Base-by-base conservation (phyloP, 2,797 vertebrate genomes). In the Pangasius larnaudii region DNA sequence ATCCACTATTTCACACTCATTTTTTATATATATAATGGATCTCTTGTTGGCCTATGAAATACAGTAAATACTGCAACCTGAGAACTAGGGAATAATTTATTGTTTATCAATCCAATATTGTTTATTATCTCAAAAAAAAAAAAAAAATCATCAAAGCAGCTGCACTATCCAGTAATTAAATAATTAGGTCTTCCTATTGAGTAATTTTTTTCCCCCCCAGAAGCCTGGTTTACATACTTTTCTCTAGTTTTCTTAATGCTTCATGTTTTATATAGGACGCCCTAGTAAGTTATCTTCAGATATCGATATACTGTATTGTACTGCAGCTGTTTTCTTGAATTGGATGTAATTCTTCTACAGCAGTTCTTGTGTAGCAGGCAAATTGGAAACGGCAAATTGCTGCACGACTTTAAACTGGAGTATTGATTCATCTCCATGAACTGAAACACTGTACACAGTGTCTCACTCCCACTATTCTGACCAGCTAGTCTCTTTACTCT, bases 401-500 rank as follows among this genome's bases (percentile, higher is more conserved):
- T 78, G n/a, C 22, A 56, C 36, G 18, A 14, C 24, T 72, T 22
- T 77, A 77, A 49, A 51, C 46, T 80, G 13, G 11, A n/a, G 11
- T 7, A 39, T 13, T 65, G 27, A 46, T 65, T 30, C 27, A 49
- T 19, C 24, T 49, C 27, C 61, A 18, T 30, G 59, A 46, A 46
- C 59, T 46, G 59, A 46, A 30, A 46, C 59, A n/a, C 80, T 16
- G 24, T 59, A 27, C 36, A n/a, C 22, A 3, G 79, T 46, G 58
- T 82, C 36, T 82, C 58, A 42, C 19, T 42, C 3, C 11, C 80
- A 82, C 24, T 46, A 1, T 63, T 91, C 87, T 91, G 92, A 94
- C 92, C 96, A 97, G 96, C 91, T 33, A 93, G 95, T 97, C 92
- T 96, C 94, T 97, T 96, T 95, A 93, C 94, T 96, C 96, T 96